A percentile compares a stretch with the other conserved stretches of the same genome.
Evolutionary conservation across 1,140 invertebrate species (phyloP).

Genomic region (Oreohelix idahoensis): DNA sequence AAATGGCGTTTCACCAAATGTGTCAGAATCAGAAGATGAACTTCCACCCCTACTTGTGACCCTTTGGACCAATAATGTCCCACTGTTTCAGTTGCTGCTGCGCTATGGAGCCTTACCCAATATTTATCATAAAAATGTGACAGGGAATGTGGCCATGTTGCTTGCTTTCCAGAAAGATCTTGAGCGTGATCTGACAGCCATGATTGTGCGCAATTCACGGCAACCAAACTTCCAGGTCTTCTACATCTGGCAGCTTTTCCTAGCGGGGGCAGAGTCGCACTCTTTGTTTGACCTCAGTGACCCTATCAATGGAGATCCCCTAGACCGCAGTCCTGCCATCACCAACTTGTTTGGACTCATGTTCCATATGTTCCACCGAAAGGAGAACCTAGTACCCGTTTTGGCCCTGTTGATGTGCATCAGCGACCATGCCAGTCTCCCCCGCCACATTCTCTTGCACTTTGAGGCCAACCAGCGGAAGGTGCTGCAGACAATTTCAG

Average conservation of each 20-base stretch:
- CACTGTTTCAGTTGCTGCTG: constrained; percentile 53
- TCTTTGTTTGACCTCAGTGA: constrained; percentile 45
- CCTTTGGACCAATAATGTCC: constrained; percentile 46
- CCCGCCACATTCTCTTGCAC: constrained; percentile 18
- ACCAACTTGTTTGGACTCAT: constrained; percentile 41
- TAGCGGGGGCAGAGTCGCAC: constrained; percentile 47
- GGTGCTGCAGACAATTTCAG: constrained; percentile 32
- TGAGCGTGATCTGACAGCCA: constrained; percentile 28
- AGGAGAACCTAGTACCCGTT: constrained; percentile 31
- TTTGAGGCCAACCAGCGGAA: constrained; percentile 33
- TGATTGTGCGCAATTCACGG: constrained; percentile 28
- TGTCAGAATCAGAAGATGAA: constrained; percentile 39
- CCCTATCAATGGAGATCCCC: constrained; percentile 6
- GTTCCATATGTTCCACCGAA: constrained; percentile 38
- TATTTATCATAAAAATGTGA: constrained; percentile 54
- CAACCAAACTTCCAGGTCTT: constrained; percentile 28
- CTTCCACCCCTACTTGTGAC: constrained; percentile 59
- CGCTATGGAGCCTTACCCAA: constrained; percentile 54
- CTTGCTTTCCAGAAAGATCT: constrained; percentile 55
- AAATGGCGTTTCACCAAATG: constrained; percentile 44
- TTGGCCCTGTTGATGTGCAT: constrained; percentile 41
- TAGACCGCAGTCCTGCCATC: constrained; percentile 27
- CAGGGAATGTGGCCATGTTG: constrained; percentile 56
- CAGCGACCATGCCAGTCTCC: constrained; percentile 36
- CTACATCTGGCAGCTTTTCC: constrained; percentile 51